Base-by-base conservation (phyloP, 30 jellyfish, hydroid and myxozoan genomes). In the Pelagia noctiluca region DNA sequence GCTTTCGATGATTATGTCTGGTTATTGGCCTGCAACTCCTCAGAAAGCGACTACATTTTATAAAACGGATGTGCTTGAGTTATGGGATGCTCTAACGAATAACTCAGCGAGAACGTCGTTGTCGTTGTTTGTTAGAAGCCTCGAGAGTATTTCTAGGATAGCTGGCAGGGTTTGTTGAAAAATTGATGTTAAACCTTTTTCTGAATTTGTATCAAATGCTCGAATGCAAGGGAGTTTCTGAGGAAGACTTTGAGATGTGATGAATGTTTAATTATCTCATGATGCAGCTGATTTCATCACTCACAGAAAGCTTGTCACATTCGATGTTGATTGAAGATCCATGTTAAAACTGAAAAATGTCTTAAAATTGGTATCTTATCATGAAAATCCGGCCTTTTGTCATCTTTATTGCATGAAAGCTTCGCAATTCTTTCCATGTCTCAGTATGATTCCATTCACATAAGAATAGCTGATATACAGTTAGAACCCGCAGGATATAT, bases 131-230 rank as follows among this genome's bases (percentile, higher is more conserved):
- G 18, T 71, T 21, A 71, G 35, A 38, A 71, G 84, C 25, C 49
- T 71, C n/a, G 71, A 71, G 42, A 38, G 21, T 33, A 47, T 71
- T 71, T 71, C 84, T 22, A 71, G 23, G 67, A 71, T 21, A 7
- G 69, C 84, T 71, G 84, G 84, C 33, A 71, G 84, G 71, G 84
- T 71, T 10, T 54, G 71, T 54, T 47, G 61, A 11, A 29, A 16
- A 63, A 23, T 19, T 63, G 4, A 5, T 19, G 5, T 2, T 29
- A n/a, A 18, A 23, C 3, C 37, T 26, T 68, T 19, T 68, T 26
- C 2, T 23, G 18, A 18, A 26, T 32, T 68, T 32, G 63, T 33
- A 68, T 68, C 24, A 29, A 7, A 13, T 34, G 3, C 50, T 1
- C 16, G 10, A 10, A 38, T 18, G 16, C 50, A 26, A 32, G 26